Evolutionary conservation across 2,797 vertebrate species (phyloP), one percentile per base, ranked within the genome.

Genomic region (Taenioides sp.): DNA sequence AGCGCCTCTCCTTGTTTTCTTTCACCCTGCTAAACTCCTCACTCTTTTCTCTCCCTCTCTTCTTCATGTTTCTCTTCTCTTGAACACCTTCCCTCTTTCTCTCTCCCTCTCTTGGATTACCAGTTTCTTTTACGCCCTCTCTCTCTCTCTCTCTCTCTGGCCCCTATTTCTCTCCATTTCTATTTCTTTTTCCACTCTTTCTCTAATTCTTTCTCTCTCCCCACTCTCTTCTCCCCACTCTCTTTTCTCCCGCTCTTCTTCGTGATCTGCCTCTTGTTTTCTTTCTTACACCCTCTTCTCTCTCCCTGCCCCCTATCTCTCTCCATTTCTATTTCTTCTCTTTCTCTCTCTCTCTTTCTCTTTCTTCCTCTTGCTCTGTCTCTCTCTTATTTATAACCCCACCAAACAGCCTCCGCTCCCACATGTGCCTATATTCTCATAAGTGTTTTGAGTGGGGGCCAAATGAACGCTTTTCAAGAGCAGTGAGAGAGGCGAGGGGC

Each of bases 381-480:
- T 80, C 81, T 81, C 84, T 84, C 85, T 88, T 90, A 90, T 91
- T 92, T 89, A 90, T 89, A 87, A 89, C 87, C 76, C 77, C 72
- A 74, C 82, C 87, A 84, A 91, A 91, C 78, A 81, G 79, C 76
- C 79, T 6, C 76, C 75, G 63, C 75, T 79, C 80, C 80, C 69
- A 11, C 67, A 34, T 6, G 63, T 57, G 54, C 72, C 73, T 59
- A 65, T 78, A 71, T 82, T 75, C 88, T 85, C 77, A 77, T 84
- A 84, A 88, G 83, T 83, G 87, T 89, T 87, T 86, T 79, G 71
- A 73, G 71, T 72, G 67, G 73, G 70, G 64, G 66, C 34, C 10
- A 84, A 87, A 87, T 83, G 52, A 84, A 81, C 59, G 72, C 81
- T 85, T 80, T 77, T 82, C 52, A 67, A 86, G 81, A 73, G 76